Evolutionary conservation across 2,888 invertebrate species (phyloP), one percentile per base, ranked within the genome.

Genomic region (Apodemia zela): DNA sequence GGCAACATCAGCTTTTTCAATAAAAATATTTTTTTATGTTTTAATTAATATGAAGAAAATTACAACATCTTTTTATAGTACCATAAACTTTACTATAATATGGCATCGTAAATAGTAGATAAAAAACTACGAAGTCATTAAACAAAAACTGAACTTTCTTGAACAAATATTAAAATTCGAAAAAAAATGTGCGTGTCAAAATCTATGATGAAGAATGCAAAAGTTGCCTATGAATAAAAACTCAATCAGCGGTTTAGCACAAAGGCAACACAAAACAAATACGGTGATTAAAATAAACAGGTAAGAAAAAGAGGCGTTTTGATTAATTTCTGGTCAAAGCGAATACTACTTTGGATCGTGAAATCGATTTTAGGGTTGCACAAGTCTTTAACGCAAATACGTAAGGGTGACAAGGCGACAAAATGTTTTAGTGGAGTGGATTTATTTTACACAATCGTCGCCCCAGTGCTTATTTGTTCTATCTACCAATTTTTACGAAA

Each of bases 151-250:
- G 13, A 54, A n/a, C n/a, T 17, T 35, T 29, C 35, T 33, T 18
- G 35, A 13, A 8, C 18, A 10, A 17, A 59, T 42, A n/a, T 17
- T 18, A 17, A 59, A 59, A n/a, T 18, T 35, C 11, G 10, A n/a
- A 38, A 57, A 38, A 59, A 65, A 68, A 65, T 63, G 63, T 61
- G 66, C 65, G 59, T 59, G 33, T 60, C 45, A 45, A 45, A 64
- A 64, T 65, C 60, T 61, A 68, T 64, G 62, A 66, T 62, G 59
- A 76, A 77, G 82, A 66, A 68, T 66, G 67, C 72, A 70, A 70
- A 69, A 62, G 58, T 63, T 49, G 73, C 72, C 78, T 82, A 90
- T 90, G 89, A 89, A 91, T 91, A 91, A 90, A 89, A 90, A 87
- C 90, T 91, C 85, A 90, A 89, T 91, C 78, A 91, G 85, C 87